Percentiles rank a stretch among this genome's conserved stretches.
phyloP scores from a whole-genome alignment of 2,113 vertebrate genomes.

The Sinocyclocheilus anophthalmus region DNA sequence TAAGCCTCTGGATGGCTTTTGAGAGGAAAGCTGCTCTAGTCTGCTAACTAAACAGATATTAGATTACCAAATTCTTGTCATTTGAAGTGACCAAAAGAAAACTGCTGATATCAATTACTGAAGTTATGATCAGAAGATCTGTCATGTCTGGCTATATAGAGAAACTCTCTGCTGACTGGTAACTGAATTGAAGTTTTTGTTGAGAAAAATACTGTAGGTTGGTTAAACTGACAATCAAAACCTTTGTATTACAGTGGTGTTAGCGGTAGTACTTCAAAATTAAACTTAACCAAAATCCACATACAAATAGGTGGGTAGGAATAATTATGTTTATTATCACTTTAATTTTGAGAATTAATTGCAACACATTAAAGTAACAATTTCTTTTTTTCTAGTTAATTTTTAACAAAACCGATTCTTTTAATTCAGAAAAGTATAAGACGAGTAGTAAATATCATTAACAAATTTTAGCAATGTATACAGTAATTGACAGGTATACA shows the following conservation, averaged over 20 bases:
- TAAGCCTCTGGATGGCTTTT: no score
- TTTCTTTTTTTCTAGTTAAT: background rate
- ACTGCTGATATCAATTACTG: background rate
- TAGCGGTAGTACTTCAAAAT: no score
- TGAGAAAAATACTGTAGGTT: background rate
- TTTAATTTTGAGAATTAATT: background rate
- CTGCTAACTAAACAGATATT: background rate
- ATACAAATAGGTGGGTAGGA: background rate
- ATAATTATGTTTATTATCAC: background rate
- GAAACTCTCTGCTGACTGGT: background rate
- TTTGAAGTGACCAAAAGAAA: background rate
- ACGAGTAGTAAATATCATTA: no score
- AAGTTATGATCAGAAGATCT: background rate
- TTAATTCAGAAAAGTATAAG: no score
- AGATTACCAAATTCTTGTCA: background rate
- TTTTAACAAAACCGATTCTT: background rate
- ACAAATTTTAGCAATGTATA: no score
- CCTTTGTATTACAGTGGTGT: no score
- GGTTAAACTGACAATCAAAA: background rate
- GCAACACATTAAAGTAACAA: background rate
- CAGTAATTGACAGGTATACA: no score
- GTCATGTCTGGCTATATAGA: background rate
- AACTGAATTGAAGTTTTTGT: background rate
- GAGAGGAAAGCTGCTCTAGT: background rate
- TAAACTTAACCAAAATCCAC: background rate